These are phyloP conservation scores for Sphyrna mokarran DNA, from an alignment of 2,113 vertebrate genomes.

Conservation along the genomic window DNA sequence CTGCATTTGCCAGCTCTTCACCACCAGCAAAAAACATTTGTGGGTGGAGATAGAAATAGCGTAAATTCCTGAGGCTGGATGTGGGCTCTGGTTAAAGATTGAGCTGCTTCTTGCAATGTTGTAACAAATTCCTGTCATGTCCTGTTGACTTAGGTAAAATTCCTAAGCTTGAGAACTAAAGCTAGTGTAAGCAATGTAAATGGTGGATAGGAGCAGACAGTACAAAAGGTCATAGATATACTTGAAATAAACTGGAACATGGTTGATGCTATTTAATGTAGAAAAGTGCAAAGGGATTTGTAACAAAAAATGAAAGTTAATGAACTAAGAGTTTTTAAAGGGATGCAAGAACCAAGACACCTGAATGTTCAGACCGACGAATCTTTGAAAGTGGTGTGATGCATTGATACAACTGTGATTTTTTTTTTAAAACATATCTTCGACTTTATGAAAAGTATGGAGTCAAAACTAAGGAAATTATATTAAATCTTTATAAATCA, in stretches of 20 bases:
- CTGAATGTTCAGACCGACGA: neutral
- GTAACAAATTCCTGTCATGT: neutral
- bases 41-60: neutral
- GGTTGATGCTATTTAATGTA: neutral
- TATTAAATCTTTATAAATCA: neutral
- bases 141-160: neutral
- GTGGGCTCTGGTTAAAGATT: neutral
- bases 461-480: neutral
- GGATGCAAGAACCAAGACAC: neutral
- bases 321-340: no score
- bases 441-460: neutral
- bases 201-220: neutral
- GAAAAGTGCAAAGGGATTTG: neutral
- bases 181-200: neutral
- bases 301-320: no score
- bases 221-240: neutral
- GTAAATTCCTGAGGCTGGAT: neutral
- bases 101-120: neutral
- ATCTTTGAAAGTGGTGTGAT: neutral
- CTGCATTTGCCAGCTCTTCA: neutral
- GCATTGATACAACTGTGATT: no score
- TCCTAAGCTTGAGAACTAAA: neutral
- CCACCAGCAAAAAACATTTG: neutral
- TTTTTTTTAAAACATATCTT: neutral
- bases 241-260: no score